Percentiles rank a stretch among this genome's conserved stretches.
phyloP scores from a whole-genome alignment of 2,888 invertebrate genomes.

The Mesorhabditis belari region DNA sequence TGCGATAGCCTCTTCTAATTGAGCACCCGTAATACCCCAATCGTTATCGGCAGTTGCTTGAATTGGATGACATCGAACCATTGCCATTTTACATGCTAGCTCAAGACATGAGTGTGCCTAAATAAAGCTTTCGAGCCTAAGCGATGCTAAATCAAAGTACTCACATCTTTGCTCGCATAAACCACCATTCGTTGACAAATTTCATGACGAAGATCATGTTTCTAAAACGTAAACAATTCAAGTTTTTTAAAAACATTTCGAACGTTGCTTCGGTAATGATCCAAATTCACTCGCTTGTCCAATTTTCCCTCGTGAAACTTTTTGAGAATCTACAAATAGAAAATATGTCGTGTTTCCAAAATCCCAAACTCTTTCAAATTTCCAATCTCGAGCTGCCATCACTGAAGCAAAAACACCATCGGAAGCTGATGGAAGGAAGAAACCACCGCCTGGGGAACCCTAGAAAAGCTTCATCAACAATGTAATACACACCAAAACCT shows the following conservation, averaged over 20 bases:
- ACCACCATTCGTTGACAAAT: conserved; percentile 54
- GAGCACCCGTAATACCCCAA: conserved; percentile 73
- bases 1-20: conserved; percentile 56
- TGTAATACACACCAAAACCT: neutral
- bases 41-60: conserved; percentile 69
- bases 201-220: neutral
- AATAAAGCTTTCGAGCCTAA: too few relatives aligned
- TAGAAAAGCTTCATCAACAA: neutral
- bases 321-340: neutral
- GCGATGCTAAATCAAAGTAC: neutral
- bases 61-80: conserved; percentile 81
- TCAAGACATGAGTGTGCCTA: conserved; percentile 84
- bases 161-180: neutral
- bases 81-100: conserved; percentile 82
- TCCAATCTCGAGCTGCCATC: conserved; percentile 80
- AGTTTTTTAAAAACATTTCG: too few relatives aligned
- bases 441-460: conserved; percentile 4
- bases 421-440: conserved; percentile 74
- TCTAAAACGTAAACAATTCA: too few relatives aligned
- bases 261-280: neutral
- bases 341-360: too few relatives aligned
- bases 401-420: conserved; percentile 85
- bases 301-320: neutral
- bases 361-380: conserved; percentile 61
- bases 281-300: neutral